Base-by-base conservation (phyloP, 1,140 invertebrate species). In the Euura lappo region DNA sequence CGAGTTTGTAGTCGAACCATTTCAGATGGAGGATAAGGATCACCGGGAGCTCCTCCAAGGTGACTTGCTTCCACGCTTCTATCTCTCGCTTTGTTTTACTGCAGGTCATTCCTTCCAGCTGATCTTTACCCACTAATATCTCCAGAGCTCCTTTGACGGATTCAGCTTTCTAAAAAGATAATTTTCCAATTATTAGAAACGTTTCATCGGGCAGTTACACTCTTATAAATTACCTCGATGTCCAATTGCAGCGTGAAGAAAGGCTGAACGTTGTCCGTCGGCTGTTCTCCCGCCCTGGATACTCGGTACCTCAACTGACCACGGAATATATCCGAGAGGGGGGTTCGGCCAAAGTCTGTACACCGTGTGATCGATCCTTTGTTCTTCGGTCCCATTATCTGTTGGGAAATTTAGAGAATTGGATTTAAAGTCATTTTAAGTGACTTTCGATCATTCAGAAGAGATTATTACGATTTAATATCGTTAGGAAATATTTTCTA, bases 211-310 rank as follows among this genome's bases (percentile, higher is more conserved):
- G 8, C 69, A 65, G 60, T 69, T 66, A 76, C 72, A 73, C 70
- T 65, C 68, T 75, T 67, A 68, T 45, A 72, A 65, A 68, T 84
- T 86, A 97, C 96, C 90, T 98, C 96, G 79, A 98, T 97, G 80
- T 98, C 97, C 47, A 99, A 89, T 83, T 96, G 96, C 10, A 98
- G 88, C 3, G 96, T 97, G 83, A 97, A 97, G 87, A 98, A 99
- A 3, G 97, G 97, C 85, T 98, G 94, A 72, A 98, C 93, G 78
- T 93, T 93, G 81, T 95, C 93, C 2, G 94, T 95, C 67, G 93
- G 89, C 83, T 92, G 90, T 74, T 93, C 93, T 43, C 94, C 92
- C 51, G 92, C 90, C 74, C 95, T 91, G 72, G 93, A 93, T 69
- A 98, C 89, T 7, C 93, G 91, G n/a, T 95, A 95, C 69, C 96